These are phyloP conservation scores for Daptonema setosum DNA, from an alignment of 2,888 invertebrate genomes.

Conservation along the genomic window DNA sequence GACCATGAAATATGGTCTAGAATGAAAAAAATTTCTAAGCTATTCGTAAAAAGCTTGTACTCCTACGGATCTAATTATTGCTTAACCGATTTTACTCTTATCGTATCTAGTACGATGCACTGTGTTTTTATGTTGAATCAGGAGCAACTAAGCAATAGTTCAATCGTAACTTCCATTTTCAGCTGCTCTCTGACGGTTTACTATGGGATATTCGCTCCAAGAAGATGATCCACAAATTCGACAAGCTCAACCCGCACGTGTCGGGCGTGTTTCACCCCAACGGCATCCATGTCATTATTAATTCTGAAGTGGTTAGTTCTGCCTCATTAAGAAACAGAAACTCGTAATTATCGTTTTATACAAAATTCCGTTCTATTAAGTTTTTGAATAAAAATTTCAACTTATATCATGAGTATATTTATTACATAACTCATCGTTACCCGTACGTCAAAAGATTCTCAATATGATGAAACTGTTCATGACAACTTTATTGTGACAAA, in stretches of 20 bases:
- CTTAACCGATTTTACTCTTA: neutral
- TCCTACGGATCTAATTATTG: neutral
- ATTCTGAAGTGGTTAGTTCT: constrained; percentile 53
- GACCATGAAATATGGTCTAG: too few species aligned
- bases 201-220: constrained; percentile 58
- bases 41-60: too few species aligned
- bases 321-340: too few species aligned
- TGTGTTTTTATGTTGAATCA: neutral
- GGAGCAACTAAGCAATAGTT: neutral
- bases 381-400: too few species aligned
- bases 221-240: constrained; percentile 57
- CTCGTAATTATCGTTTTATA: too few species aligned
- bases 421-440: neutral
- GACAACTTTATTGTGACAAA: neutral
- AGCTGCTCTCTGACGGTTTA: constrained; percentile 71
- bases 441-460: neutral
- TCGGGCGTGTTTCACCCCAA: constrained; percentile 91
- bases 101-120: neutral
- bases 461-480: neutral
- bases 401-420: too few species aligned
- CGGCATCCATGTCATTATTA: constrained; percentile 81
- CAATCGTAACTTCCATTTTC: constrained; percentile 43
- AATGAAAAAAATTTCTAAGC: too few species aligned
- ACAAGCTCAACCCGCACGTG: constrained; percentile 78
- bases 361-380: too few species aligned